phyloP scores from a whole-genome alignment of 2,797 vertebrate species.

The Vultur gryphus region DNA sequence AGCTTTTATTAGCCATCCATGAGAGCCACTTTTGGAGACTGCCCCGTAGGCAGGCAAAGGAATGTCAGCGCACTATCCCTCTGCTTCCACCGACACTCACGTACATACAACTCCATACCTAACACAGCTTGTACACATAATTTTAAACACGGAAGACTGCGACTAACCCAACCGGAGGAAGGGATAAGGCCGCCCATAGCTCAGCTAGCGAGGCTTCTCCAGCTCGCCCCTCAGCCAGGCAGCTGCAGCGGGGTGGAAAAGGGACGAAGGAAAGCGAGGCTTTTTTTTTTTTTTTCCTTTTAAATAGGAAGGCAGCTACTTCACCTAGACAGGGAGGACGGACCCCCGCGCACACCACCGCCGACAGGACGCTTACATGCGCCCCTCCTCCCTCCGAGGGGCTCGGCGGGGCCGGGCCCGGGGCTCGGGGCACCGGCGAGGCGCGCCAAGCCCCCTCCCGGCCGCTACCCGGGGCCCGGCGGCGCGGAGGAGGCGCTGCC shows the following conservation, averaged over 20 bases:
- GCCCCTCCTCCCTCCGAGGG: background rate
- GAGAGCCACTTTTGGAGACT: background rate
- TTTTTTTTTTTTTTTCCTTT: background rate
- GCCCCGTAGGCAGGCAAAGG: background rate
- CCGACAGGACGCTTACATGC: background rate
- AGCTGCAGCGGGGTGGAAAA: background rate
- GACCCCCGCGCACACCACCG: background rate
- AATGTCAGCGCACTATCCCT: background rate
- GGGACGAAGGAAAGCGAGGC: rapidly evolving
- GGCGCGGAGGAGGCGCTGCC: background rate
- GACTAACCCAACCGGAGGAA: background rate
- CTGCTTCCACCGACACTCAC: background rate
- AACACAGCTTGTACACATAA: background rate
- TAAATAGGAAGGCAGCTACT: background rate
- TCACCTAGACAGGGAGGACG: background rate
- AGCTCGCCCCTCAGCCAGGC: background rate
- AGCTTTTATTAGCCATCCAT: background rate
- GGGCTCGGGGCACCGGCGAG: background rate
- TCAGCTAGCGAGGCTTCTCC: background rate
- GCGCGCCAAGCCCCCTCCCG: background rate
- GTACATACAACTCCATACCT: background rate
- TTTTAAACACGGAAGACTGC: background rate
- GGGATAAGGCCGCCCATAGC: background rate
- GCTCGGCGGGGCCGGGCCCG: background rate
- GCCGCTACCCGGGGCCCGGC: background rate